Conservation (phyloP, 2,797 vertebrate species). For the Choloepus didactylus region DNA sequence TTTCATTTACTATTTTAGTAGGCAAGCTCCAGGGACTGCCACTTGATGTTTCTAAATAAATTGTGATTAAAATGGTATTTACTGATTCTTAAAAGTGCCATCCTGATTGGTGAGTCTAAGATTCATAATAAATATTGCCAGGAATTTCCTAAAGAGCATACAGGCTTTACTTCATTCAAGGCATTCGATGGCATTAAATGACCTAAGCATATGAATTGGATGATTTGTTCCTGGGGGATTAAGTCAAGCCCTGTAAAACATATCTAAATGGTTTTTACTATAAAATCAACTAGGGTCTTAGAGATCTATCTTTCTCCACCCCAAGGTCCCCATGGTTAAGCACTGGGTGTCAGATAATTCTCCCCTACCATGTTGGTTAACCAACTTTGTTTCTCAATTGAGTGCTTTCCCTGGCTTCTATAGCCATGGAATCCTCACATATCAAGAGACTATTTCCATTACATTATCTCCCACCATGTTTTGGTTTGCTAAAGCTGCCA, state of each 20-base stretch:
- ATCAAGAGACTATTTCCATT: background rate
- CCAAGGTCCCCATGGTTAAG: background rate
- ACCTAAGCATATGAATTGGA: background rate
- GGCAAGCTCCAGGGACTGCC: background rate
- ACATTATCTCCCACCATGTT: background rate
- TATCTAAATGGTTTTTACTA: background rate
- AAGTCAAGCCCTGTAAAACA: background rate
- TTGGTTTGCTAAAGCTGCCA: too few species aligned
- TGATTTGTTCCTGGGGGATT: background rate
- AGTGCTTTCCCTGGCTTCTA: background rate
- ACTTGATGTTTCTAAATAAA: background rate
- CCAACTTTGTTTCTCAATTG: background rate
- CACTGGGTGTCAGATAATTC: background rate
- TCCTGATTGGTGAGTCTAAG: background rate
- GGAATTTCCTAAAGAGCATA: background rate
- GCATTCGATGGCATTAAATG: background rate
- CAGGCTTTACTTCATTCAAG: background rate
- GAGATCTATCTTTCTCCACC: background rate
- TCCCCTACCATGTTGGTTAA: background rate
- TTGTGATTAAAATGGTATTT: background rate
- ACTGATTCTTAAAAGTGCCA: background rate
- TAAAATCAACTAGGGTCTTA: background rate
- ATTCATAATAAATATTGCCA: background rate
- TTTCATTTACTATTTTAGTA: slow-evolving; percentile 1
- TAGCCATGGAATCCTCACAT: too few species aligned